Conservation (phyloP, 92 coral and sea anemone genomes). For the Chrysogorgia sp. region DNA sequence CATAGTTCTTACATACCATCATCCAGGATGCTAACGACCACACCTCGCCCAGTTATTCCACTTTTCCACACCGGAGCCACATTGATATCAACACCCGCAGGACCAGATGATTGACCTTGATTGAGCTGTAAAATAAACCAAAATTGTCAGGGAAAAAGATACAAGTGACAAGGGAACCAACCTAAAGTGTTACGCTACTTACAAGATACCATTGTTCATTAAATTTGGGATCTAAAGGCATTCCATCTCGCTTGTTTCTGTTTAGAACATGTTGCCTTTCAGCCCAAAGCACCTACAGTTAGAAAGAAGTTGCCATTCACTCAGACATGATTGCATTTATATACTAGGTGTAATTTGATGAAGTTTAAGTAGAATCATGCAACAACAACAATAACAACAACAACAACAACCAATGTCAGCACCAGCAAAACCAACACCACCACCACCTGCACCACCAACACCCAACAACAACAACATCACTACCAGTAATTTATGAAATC, state of each 20-base stretch:
- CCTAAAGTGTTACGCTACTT: no score
- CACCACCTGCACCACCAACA: background rate
- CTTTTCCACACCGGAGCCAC: conserved; percentile 90
- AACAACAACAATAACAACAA: background rate
- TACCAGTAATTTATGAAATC: background rate
- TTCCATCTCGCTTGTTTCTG: conserved; percentile 78
- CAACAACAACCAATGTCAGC: no score
- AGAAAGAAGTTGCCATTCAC: background rate
- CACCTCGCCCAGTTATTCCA: conserved; percentile 96
- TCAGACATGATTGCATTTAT: background rate
- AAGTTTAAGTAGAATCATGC: background rate
- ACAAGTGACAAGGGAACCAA: no score
- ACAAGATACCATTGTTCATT: conserved; percentile 98
- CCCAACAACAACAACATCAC: background rate
- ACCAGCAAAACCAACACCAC: no score
- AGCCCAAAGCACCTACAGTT: conserved; percentile 87
- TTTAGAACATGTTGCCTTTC: conserved; percentile 87
- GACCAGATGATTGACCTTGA: conserved; percentile 97
- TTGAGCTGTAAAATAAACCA: conserved; percentile 61
- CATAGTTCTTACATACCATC: conserved; percentile 62
- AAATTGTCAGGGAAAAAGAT: background rate
- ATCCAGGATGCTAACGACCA: conserved; percentile 93
- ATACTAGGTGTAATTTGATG: background rate
- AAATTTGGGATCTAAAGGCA: conserved; percentile 92
- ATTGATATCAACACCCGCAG: conserved; percentile 92